A percentile compares a stretch with the other conserved stretches of the same genome.
Evolutionary conservation across 1,140 invertebrate species (phyloP).

Genomic region (Drosophila azteca): DNA sequence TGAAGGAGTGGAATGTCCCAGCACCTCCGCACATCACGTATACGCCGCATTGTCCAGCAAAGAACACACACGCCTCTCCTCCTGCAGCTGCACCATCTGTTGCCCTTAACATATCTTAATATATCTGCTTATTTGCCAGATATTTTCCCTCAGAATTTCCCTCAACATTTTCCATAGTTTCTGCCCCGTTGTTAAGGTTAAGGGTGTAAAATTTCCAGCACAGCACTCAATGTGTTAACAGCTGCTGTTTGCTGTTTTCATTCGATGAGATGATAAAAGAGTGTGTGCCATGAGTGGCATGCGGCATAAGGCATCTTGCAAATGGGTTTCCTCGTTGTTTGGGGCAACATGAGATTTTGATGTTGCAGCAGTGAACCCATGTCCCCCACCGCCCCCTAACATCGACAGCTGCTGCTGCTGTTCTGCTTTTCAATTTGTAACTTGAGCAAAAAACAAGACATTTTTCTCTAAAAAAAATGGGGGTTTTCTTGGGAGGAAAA

Average conservation of each 20-base stretch:
- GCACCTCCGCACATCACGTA: constrained; percentile 49
- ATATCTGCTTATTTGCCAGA: constrained; percentile 32
- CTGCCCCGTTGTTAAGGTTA: background rate
- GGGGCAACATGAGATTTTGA: constrained; percentile 64
- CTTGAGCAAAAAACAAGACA: background rate
- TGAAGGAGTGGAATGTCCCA: background rate
- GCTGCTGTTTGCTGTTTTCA: constrained; percentile 36
- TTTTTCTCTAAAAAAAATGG: background rate
- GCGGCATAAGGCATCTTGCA: constrained; percentile 12
- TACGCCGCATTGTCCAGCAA: constrained; percentile 52
- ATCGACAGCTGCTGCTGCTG: constrained; percentile 44
- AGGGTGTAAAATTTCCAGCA: constrained; percentile 50
- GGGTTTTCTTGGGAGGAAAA: background rate
- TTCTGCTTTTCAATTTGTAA: constrained; percentile 33
- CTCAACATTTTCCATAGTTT: constrained; percentile 8
- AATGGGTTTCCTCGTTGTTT: constrained; percentile 24
- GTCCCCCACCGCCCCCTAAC: constrained; percentile 16
- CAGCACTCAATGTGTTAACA: constrained; percentile 30
- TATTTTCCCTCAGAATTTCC: too few species aligned
- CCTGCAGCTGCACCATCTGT: too few species aligned
- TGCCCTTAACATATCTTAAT: constrained; percentile 15
- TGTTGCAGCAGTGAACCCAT: constrained; percentile 19
- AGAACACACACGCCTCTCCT: too few species aligned
- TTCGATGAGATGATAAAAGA: constrained; percentile 14
- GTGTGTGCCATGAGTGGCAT: constrained; percentile 12